phyloP scores from a whole-genome alignment of 2,797 vertebrate species.

The Urocyon cinereoargenteus region DNA sequence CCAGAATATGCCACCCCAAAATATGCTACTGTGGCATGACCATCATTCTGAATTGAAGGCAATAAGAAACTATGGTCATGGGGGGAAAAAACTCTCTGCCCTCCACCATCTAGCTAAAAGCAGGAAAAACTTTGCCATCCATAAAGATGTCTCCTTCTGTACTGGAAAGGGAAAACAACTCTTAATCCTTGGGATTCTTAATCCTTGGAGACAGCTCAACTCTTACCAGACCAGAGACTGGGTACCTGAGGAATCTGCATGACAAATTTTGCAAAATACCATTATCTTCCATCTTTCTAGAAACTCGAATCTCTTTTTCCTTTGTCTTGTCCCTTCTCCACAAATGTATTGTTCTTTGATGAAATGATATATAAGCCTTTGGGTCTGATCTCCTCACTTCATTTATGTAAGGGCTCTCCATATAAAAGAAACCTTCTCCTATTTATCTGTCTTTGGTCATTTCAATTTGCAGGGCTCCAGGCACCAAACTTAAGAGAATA shows the following conservation, averaged over 20 bases:
- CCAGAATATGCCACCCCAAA: not conserved
- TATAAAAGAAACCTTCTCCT: not conserved
- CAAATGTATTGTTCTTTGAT: not conserved
- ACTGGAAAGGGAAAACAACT: not conserved
- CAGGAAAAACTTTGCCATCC: not conserved
- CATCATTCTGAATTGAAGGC: not conserved
- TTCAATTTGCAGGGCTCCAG: not conserved
- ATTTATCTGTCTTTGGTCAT: not conserved
- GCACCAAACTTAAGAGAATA: not conserved
- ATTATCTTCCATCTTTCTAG: not conserved
- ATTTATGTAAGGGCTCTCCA: not conserved
- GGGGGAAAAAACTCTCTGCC: not conserved
- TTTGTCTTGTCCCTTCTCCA: not conserved
- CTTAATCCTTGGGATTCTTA: not conserved
- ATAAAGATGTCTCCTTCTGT: not conserved
- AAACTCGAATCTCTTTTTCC: not conserved
- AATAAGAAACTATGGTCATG: not conserved
- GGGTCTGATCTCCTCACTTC: not conserved
- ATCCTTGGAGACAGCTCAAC: not conserved
- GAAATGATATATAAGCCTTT: not conserved
- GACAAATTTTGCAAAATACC: not conserved
- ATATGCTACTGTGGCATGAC: not conserved
- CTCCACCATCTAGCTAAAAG: not conserved
- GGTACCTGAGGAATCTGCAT: not conserved
- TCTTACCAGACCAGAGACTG: not conserved